These are phyloP conservation scores for Sphecodes monilicornis DNA, from an alignment of 2,888 invertebrate genomes.

Conservation along the genomic window DNA sequence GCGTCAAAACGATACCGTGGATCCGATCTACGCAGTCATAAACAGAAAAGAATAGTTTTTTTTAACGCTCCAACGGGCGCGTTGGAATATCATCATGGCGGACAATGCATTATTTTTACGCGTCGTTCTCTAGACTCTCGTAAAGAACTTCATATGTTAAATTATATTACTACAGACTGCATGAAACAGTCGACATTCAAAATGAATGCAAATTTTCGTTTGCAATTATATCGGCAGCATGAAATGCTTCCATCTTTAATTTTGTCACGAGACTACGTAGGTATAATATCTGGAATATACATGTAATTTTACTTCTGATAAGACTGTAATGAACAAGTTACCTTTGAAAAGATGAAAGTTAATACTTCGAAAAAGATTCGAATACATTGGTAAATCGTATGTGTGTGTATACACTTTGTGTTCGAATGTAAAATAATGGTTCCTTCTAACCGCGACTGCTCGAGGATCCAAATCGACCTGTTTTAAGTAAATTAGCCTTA, in stretches of 20 bases:
- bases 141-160: background rate
- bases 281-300: background rate
- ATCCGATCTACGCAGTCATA: background rate
- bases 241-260: background rate
- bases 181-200: background rate
- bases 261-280: background rate
- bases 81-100: background rate
- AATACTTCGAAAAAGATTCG: background rate
- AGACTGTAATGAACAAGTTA: background rate
- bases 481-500: background rate
- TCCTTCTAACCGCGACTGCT: background rate
- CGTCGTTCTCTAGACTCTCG: no score
- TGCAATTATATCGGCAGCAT: no score
- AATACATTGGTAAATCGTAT: background rate
- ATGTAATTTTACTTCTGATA: background rate
- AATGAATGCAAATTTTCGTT: background rate
- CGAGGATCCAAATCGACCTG: background rate
- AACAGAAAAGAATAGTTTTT: background rate
- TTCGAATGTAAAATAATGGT: background rate
- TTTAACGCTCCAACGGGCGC: slow-evolving; percentile 8
- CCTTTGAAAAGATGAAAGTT: background rate
- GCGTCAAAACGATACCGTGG: slow-evolving; percentile 47
- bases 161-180: background rate
- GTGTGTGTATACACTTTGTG: background rate
- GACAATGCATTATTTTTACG: background rate